Conservation (phyloP, 2,797 vertebrate genomes). For the Neostethus bicornis region DNA sequence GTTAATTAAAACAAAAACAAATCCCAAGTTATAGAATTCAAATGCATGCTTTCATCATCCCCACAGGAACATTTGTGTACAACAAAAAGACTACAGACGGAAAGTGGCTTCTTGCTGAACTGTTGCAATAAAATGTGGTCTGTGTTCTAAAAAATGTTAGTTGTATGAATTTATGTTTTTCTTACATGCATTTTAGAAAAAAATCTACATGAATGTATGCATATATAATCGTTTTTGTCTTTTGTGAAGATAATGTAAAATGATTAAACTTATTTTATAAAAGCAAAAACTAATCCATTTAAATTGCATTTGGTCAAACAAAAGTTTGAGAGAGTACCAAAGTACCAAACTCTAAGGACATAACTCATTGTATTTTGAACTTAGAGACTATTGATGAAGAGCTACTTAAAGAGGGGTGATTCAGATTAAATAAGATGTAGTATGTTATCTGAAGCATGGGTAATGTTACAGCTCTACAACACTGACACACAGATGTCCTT, state of each 20-base stretch:
- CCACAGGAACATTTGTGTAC: no score
- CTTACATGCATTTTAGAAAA: not conserved
- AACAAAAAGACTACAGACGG: no score
- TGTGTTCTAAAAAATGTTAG: not conserved
- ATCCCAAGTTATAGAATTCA: not conserved
- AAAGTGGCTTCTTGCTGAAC: no score
- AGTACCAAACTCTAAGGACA: not conserved
- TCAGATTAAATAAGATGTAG: constrained; percentile 2
- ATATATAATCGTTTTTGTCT: no score
- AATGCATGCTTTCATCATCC: not conserved
- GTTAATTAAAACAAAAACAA: not conserved
- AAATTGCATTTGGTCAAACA: no score
- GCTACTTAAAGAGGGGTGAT: constrained; percentile 4
- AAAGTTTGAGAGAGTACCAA: no score
- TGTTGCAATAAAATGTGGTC: not conserved
- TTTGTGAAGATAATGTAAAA: no score
- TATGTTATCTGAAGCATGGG: constrained; percentile 19
- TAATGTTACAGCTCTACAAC: constrained; percentile 39
- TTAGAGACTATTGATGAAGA: not conserved
- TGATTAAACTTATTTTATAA: no score
- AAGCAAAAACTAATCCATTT: no score
- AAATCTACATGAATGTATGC: no score
- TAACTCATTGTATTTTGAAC: not conserved
- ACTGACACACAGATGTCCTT: constrained; percentile 58
- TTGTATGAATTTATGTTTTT: not conserved